Conservation (phyloP, 2,113 vertebrate genomes). For the Podocnemis expansa region DNA sequence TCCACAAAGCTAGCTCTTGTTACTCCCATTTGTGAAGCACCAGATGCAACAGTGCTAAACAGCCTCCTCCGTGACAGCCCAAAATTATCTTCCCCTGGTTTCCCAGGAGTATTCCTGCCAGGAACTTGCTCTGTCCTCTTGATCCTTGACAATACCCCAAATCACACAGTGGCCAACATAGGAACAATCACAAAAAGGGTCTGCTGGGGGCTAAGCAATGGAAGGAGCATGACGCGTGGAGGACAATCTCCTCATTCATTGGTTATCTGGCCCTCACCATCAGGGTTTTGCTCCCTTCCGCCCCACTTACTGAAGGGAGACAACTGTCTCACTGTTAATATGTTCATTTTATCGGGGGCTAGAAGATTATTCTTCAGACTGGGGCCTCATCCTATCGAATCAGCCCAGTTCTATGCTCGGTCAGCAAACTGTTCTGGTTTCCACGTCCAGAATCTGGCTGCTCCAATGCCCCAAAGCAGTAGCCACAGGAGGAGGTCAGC, state of each 20-base stretch:
- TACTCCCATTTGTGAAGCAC: background rate
- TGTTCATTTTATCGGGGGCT: background rate
- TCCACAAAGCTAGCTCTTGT: background rate
- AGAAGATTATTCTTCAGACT: background rate
- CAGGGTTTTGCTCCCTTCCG: background rate
- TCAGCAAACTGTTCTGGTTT: background rate
- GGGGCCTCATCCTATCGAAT: background rate
- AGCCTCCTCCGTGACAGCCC: too few relatives aligned
- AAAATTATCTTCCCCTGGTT: background rate
- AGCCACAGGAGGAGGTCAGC: background rate
- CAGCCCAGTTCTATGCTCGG: background rate
- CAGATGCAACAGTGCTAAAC: background rate
- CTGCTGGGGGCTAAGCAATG: background rate
- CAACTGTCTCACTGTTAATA: background rate
- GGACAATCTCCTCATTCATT: background rate
- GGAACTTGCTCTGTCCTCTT: background rate
- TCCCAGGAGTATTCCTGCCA: background rate
- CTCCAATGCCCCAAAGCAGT: too few relatives aligned
- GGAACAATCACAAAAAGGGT: background rate
- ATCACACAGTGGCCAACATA: background rate
- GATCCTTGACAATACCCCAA: background rate
- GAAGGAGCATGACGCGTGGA: background rate
- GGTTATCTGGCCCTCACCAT: background rate
- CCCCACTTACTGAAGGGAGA: background rate
- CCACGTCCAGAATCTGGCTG: background rate